Base-by-base conservation (phyloP, 1,140 invertebrate species). In the Antheraea pernyi region DNA sequence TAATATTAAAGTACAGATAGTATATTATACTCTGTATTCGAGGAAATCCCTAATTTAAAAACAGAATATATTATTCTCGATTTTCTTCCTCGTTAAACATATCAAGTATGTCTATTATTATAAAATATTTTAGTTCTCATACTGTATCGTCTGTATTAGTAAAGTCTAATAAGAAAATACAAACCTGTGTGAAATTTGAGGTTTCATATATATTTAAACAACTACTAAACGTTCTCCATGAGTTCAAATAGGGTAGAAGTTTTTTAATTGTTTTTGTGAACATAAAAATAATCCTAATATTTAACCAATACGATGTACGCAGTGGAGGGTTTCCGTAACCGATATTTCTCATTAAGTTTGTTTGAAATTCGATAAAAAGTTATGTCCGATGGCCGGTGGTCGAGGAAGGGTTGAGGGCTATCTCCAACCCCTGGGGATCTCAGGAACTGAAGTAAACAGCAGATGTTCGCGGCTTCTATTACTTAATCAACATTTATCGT, bases 291-390 rank as follows among this genome's bases (percentile, higher is more conserved):
- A n/a, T 53, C 7, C 46, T n/a, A 53, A 90, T 90, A 86, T 90
- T 90, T 81, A 79, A 82, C 60, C 67, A 78, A 83, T 89, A 68
- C 75, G 86, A 85, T 88, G 85, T 81, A 78, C 73, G 79, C 74
- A 71, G 72, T 77, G 69, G 81, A 88, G 86, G 86, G 79, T 90
- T 88, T 89, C 87, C 88, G 89, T 88, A 86, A 89, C 85, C 78
- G 85, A 91, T 91, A 91, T 88, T 89, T 89, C 84, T 91, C 87
- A 86, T 91, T 91, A 86, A 83, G 77, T 77, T 82, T 89, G 81
- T 87, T 91, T 91, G 82, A 65, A 18, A 66, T 82, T 73, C 73
- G 85, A 86, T 91, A 91, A 91, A 91, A 91, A 89, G 80, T 76
- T 76, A 74, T 84, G 86, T 86, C 83, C 86, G 78, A 86, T 87